phyloP scores from a whole-genome alignment of 2,888 invertebrate genomes.

The Stenotaenia linearis region DNA sequence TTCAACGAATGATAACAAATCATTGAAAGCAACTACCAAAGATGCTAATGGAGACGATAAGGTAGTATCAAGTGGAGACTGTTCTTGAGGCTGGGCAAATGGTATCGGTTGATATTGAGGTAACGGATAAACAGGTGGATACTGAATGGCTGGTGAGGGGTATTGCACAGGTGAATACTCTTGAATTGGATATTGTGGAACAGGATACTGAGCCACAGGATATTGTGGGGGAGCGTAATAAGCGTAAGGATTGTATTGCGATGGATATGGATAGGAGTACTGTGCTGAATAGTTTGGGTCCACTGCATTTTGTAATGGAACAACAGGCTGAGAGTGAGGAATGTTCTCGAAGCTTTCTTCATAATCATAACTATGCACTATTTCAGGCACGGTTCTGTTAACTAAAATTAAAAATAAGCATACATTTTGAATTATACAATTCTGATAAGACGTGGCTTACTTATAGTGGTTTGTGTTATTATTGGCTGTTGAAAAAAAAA shows the following conservation, averaged over 20 bases:
- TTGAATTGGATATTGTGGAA: background rate
- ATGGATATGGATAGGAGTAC: background rate
- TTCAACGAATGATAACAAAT: background rate
- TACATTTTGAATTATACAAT: no score
- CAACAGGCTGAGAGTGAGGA: no score
- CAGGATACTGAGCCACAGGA: background rate
- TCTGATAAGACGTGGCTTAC: no score
- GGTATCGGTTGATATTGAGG: background rate
- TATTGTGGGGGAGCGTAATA: background rate
- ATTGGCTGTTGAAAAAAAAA: no score
- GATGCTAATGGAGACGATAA: background rate
- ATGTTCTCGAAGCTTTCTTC: no score
- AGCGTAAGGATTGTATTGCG: background rate
- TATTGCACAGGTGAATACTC: background rate
- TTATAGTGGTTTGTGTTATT: no score
- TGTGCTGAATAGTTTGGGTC: background rate
- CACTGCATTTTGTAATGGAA: no score
- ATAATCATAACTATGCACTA: no score
- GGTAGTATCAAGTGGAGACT: background rate
- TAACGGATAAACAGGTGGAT: background rate
- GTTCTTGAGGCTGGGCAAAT: background rate
- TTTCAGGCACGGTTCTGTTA: background rate
- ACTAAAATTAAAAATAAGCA: background rate
- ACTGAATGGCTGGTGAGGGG: background rate
- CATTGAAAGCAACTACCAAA: background rate